Percentiles rank a stretch among this genome's conserved stretches.
These are phyloP conservation scores for Torymus tubicola DNA, from an alignment of 2,888 invertebrate genomes.

Conservation along the genomic window DNA sequence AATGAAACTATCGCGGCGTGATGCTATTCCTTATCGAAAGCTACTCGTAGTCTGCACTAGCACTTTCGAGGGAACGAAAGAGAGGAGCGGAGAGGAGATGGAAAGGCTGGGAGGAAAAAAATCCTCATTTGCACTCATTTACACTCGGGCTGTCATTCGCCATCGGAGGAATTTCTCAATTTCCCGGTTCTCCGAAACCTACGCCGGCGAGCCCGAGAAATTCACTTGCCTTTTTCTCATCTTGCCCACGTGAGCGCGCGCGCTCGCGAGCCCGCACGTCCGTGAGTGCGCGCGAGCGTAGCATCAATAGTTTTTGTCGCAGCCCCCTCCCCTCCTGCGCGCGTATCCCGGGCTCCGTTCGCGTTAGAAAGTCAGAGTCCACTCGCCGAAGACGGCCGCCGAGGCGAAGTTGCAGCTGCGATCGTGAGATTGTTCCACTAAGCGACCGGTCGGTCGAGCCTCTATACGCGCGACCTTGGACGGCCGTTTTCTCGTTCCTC, in stretches of 20 bases:
- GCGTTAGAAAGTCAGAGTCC: slow-evolving; percentile 36
- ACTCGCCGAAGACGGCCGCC: slow-evolving; percentile 20
- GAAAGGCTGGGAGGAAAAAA: not conserved
- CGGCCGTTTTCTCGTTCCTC: slow-evolving; percentile 34
- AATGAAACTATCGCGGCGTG: not conserved
- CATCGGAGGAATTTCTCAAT: slow-evolving; percentile 32
- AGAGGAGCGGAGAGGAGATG: not conserved
- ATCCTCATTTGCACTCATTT: not conserved
- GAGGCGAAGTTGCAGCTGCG: not conserved
- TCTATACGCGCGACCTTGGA: slow-evolving; percentile 39
- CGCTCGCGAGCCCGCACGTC: no score
- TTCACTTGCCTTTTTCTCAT: slow-evolving; percentile 65
- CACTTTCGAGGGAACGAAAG: not conserved
- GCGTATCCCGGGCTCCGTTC: not conserved
- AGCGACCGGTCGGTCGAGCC: slow-evolving; percentile 46
- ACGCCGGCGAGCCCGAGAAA: slow-evolving; percentile 48
- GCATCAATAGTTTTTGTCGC: no score
- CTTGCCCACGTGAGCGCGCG: not conserved
- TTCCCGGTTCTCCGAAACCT: slow-evolving; percentile 38
- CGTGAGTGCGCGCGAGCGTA: no score
- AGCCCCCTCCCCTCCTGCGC: no score
- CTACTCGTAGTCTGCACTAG: not conserved
- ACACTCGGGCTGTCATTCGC: not conserved
- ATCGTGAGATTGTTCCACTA: slow-evolving; percentile 45
- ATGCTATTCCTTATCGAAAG: not conserved